These are phyloP conservation scores for Vesta saturnalis DNA, from an alignment of 2,888 invertebrate species.

Conservation along the genomic window DNA sequence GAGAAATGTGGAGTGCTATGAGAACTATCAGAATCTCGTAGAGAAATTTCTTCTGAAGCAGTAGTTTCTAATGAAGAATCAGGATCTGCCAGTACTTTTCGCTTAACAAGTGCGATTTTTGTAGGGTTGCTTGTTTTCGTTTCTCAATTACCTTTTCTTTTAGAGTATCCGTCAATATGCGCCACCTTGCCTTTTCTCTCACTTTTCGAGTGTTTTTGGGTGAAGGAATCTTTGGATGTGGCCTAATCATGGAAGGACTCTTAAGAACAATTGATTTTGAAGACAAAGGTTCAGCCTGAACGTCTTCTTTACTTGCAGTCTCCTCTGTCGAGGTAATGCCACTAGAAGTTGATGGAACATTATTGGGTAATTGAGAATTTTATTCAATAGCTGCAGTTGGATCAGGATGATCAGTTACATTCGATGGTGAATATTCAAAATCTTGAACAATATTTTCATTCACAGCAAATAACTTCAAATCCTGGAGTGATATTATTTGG, in stretches of 20 bases:
- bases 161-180: not conserved
- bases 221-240: not conserved
- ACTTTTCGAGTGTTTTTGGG: not conserved
- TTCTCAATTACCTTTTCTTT: not conserved
- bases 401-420: constrained; percentile 3
- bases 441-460: not conserved
- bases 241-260: not conserved
- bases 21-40: not conserved
- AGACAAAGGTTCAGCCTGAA: not conserved
- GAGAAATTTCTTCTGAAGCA: not conserved
- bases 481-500: not conserved
- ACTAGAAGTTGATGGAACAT: too few relatives aligned
- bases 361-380: not conserved
- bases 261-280: not conserved
- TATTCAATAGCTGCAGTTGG: not conserved
- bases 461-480: not conserved
- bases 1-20: not conserved
- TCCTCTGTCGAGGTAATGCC: not conserved
- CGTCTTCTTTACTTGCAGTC: not conserved
- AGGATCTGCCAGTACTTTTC: not conserved
- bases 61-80: not conserved
- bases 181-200: not conserved
- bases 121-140: not conserved
- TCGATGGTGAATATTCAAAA: not conserved
- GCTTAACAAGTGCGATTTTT: not conserved